A percentile compares a stretch with the other conserved stretches of the same genome.
Evolutionary conservation across 1,140 invertebrate species (phyloP).

Genomic region (Nilaparvata lugens): DNA sequence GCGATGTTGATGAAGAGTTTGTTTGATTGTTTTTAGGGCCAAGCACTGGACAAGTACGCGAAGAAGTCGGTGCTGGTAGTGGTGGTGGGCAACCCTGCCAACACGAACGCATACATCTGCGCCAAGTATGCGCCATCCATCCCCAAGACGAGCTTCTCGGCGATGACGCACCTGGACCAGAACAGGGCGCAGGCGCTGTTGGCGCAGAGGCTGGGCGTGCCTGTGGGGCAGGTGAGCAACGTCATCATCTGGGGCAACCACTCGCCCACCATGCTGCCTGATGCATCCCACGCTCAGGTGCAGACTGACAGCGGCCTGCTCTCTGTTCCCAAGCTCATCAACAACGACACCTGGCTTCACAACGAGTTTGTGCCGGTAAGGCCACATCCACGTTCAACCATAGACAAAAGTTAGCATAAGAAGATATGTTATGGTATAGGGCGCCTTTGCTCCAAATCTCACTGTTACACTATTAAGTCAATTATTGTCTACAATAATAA

Average conservation of each 20-base stretch:
- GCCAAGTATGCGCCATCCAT: constrained; percentile 96
- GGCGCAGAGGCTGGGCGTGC: constrained; percentile 23
- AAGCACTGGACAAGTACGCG: constrained; percentile 85
- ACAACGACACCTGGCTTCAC: constrained; percentile 75
- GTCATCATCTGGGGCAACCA: constrained; percentile 99
- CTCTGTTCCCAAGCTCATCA: constrained; percentile 60
- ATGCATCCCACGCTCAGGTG: constrained; percentile 79
- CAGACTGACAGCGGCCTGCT: constrained; percentile 35
- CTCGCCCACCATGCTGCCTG: constrained; percentile 97
- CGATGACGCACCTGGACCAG: constrained; percentile 97
- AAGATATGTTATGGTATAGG: no score
- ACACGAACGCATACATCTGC: constrained; percentile 96
- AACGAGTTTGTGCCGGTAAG: constrained; percentile 63
- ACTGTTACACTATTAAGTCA: no score
- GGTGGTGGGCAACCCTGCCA: constrained; percentile 98
- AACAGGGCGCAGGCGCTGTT: constrained; percentile 47
- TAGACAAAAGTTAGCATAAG: no score
- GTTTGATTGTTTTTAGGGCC: constrained; percentile 51
- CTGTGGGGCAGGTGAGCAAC: constrained; percentile 47
- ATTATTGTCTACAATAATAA: no score
- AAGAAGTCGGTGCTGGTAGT: constrained; percentile 93
- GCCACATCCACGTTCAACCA: no score
- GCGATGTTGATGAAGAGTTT: no score
- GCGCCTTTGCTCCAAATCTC: no score
- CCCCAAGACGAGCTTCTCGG: constrained; percentile 93